Conservation (phyloP, 1,140 invertebrate genomes). For the Calephelis nemesis region DNA sequence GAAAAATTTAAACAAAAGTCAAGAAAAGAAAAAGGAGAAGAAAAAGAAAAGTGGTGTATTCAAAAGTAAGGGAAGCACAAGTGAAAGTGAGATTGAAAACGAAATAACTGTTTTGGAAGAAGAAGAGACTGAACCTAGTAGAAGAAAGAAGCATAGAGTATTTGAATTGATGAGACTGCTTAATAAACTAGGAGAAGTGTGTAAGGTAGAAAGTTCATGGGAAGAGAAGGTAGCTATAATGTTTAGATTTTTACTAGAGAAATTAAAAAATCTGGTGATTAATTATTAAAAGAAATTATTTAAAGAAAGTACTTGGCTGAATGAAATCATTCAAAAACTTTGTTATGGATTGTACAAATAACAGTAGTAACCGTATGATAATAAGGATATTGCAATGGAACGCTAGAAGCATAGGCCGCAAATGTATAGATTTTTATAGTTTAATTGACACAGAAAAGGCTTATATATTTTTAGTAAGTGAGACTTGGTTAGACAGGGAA, state of each 20-base stretch:
- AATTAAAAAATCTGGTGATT: background rate
- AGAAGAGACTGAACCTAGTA: background rate
- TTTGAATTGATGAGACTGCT: background rate
- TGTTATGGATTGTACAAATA: slow-evolving; percentile 3
- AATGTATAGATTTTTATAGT: background rate
- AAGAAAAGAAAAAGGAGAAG: background rate
- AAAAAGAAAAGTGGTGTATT: background rate
- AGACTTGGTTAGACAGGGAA: slow-evolving; percentile 1
- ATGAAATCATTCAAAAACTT: background rate
- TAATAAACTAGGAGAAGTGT: background rate
- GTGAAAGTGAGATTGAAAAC: background rate
- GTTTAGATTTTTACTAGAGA: background rate
- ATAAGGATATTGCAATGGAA: slow-evolving; percentile 3
- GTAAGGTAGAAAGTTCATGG: background rate
- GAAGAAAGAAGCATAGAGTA: background rate
- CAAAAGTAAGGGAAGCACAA: background rate
- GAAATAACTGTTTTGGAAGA: background rate
- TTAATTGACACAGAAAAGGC: background rate
- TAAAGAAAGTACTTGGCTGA: background rate
- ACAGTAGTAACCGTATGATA: background rate
- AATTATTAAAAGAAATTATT: too few relatives aligned
- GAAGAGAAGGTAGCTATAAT: background rate
- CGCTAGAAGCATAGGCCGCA: background rate
- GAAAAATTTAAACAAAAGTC: background rate
- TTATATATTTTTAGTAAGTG: background rate